These are phyloP conservation scores for Enhydra lutris DNA, from an alignment of 2,113 vertebrate genomes.

Conservation along the genomic window DNA sequence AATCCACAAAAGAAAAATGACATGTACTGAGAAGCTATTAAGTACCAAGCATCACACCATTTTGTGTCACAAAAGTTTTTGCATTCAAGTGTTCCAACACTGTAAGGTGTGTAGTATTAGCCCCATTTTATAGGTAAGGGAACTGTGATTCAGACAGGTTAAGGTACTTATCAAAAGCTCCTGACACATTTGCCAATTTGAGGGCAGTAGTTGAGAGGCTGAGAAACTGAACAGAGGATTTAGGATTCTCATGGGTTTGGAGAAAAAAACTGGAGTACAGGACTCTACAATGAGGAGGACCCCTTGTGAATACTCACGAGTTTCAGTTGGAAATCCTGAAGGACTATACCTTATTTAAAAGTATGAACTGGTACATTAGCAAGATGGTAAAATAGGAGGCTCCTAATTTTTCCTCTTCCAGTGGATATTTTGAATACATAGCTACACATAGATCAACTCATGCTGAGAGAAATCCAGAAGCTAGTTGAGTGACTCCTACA, in stretches of 20 bases:
- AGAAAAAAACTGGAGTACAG: not conserved
- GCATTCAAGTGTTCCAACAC: not conserved
- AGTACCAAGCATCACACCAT: not conserved
- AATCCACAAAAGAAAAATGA: constrained; percentile 33
- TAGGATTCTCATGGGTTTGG: not conserved
- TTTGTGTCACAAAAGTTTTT: constrained; percentile 42
- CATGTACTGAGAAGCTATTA: not conserved
- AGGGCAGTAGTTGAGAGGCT: constrained; percentile 5
- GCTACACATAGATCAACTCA: not conserved
- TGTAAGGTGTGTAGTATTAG: not conserved
- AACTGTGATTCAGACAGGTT: not conserved
- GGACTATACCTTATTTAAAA: not conserved
- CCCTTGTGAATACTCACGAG: not conserved
- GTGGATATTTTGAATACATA: not conserved
- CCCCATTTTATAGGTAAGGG: not conserved
- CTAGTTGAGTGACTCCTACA: not conserved
- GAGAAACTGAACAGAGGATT: constrained; percentile 1
- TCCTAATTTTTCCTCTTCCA: not conserved
- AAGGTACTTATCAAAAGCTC: not conserved
- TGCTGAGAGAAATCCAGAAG: constrained; percentile 9
- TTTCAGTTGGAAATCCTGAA: not conserved
- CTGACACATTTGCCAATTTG: not conserved
- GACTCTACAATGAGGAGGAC: not conserved
- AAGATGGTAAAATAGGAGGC: not conserved
- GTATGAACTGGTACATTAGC: not conserved